Conservation (phyloP, 2,888 invertebrate species). For the Onchidella celtica region DNA sequence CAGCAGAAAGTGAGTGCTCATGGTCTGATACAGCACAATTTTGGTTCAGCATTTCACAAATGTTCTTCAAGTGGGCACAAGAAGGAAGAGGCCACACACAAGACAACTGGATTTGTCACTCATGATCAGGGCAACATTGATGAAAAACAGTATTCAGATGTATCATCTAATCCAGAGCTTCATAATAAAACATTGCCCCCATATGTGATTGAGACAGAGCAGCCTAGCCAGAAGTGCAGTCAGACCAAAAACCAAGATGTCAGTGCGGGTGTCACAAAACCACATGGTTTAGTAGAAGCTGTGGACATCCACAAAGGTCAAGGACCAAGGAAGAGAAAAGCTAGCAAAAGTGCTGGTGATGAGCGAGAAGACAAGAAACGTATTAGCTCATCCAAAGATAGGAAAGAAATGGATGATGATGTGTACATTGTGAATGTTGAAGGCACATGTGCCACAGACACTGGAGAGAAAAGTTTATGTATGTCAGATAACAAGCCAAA, state of each 20-base stretch:
- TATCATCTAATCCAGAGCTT: neutral
- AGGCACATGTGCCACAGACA: neutral
- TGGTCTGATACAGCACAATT: conserved; percentile 29
- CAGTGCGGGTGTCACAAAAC: neutral
- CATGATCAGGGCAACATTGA: neutral
- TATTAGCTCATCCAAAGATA: conserved; percentile 7
- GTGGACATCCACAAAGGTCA: neutral
- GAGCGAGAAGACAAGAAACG: conserved; percentile 27
- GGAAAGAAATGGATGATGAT: conserved; percentile 25
- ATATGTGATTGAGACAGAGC: neutral
- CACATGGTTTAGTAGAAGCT: neutral
- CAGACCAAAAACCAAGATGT: neutral
- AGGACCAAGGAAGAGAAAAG: conserved; percentile 30
- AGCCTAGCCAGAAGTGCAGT: neutral
- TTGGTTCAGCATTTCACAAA: conserved; percentile 40
- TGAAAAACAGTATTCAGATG: neutral
- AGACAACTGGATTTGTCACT: neutral
- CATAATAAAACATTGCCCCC: neutral
- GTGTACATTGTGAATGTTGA: conserved; percentile 40
- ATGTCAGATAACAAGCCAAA: neutral
- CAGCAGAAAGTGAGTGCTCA: conserved; percentile 16
- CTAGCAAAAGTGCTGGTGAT: conserved; percentile 24
- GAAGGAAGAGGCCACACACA: neutral
- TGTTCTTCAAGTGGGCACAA: conserved; percentile 19
- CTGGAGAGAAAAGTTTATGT: neutral